These are phyloP conservation scores for Ypsolopha scabrella DNA, from an alignment of 2,888 invertebrate species.

Conservation along the genomic window DNA sequence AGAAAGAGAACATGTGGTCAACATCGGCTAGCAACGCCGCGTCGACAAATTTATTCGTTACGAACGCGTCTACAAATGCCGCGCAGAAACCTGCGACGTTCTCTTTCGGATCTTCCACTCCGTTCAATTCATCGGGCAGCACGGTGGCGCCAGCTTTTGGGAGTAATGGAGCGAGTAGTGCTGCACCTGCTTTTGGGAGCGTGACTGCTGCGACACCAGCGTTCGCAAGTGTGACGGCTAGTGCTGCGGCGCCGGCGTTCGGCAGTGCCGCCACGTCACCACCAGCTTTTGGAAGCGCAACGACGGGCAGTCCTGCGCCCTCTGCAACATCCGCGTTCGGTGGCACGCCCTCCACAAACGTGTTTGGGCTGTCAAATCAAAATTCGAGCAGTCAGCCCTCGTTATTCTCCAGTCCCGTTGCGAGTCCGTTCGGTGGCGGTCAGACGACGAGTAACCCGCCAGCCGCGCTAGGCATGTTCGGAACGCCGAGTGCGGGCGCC, in stretches of 20 bases:
- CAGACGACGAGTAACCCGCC: slow-evolving; percentile 15
- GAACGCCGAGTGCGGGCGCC: slow-evolving; percentile 18
- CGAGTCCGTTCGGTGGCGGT: slow-evolving; percentile 12
- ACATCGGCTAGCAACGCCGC: slow-evolving; percentile 8
- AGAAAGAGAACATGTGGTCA: slow-evolving; percentile 40
- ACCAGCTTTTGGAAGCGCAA: neutral
- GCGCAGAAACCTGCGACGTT: slow-evolving; percentile 32
- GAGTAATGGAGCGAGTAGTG: neutral
- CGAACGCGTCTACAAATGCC: slow-evolving; percentile 21
- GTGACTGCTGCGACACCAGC: neutral
- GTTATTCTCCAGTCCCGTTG: slow-evolving; percentile 26
- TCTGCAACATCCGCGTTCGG: neutral
- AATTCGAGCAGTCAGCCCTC: slow-evolving; percentile 21
- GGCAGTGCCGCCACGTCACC: neutral
- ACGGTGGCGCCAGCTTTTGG: slow-evolving; percentile 4
- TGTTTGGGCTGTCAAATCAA: slow-evolving; percentile 34
- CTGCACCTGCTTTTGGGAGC: neutral
- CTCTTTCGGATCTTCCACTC: slow-evolving; percentile 30
- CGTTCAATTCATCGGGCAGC: slow-evolving; percentile 20
- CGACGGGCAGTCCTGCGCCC: neutral
- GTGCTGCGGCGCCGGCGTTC: slow-evolving; percentile 1
- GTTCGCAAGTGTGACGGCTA: neutral
- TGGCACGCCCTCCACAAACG: slow-evolving; percentile 10
- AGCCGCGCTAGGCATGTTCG: slow-evolving; percentile 22
- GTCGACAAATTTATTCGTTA: slow-evolving; percentile 25